Conservation (phyloP, 2,888 invertebrate genomes). For the Tenthredo scrophulariae region DNA sequence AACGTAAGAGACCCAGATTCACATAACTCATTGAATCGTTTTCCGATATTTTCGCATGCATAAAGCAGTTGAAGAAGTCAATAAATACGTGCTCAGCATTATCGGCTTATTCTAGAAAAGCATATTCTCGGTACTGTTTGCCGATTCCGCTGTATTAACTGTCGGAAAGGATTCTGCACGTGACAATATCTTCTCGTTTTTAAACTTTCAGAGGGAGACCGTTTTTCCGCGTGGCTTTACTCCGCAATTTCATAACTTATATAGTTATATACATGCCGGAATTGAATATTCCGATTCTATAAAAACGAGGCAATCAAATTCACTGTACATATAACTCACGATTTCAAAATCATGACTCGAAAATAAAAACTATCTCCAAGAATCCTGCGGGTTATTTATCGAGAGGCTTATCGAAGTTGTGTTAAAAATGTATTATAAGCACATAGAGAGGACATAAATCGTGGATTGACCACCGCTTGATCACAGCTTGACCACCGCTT, state of each 20-base stretch:
- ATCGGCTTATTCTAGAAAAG: conserved; percentile 36
- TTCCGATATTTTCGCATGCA: conserved; percentile 39
- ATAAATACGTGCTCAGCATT: conserved; percentile 38
- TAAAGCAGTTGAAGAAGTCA: conserved; percentile 33
- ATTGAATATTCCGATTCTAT: not conserved
- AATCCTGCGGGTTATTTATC: not conserved
- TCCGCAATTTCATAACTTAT: not conserved
- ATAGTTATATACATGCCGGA: not conserved
- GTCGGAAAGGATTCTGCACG: conserved; percentile 4
- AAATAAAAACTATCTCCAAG: not conserved
- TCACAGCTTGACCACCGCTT: conserved; percentile 38
- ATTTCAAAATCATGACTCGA: not conserved
- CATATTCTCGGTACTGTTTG: conserved; percentile 27
- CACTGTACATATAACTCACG: not conserved
- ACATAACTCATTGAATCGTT: conserved; percentile 32
- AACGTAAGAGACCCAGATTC: conserved; percentile 27
- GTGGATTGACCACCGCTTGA: conserved; percentile 29
- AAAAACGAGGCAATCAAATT: not conserved
- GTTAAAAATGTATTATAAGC: not conserved
- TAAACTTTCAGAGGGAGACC: not conserved
- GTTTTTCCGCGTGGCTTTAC: not conserved
- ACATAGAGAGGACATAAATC: not conserved
- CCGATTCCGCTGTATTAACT: conserved; percentile 24
- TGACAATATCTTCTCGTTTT: conserved; percentile 26
- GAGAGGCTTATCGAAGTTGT: not conserved